These are phyloP conservation scores for Trachemys scripta DNA, from an alignment of 2,113 vertebrate genomes.

Conservation along the genomic window DNA sequence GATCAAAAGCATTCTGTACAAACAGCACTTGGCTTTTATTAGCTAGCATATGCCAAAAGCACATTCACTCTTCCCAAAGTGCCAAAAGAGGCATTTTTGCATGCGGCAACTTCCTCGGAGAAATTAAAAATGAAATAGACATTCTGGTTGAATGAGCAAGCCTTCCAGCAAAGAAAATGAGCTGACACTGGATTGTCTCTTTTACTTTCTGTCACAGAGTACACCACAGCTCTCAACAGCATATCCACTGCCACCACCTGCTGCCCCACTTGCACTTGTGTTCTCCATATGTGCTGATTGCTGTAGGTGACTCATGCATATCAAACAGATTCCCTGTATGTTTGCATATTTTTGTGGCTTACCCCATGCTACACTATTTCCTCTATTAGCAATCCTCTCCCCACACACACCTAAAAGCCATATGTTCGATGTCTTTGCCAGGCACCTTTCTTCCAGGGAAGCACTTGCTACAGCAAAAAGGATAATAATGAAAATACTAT, in stretches of 20 bases:
- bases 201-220: not conserved
- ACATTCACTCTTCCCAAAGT: slow-evolving; percentile 27
- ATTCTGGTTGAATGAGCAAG: not conserved
- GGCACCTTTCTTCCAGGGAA: slow-evolving; percentile 43
- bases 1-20: not conserved
- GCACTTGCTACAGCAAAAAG: slow-evolving; percentile 18
- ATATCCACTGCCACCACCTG: slow-evolving; percentile 33
- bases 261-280: not conserved
- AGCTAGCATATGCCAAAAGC: slow-evolving; percentile 44
- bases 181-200: slow-evolving; percentile 61
- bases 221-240: slow-evolving; percentile 1
- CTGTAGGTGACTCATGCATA: slow-evolving; percentile 25
- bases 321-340: not conserved
- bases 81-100: not conserved
- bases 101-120: slow-evolving; percentile 20
- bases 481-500: slow-evolving; percentile 30
- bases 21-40: not conserved
- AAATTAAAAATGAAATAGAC: not conserved
- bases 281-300: not conserved
- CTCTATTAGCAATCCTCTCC: slow-evolving; percentile 41
- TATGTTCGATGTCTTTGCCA: slow-evolving; percentile 51
- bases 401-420: slow-evolving; percentile 12
- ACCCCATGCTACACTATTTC: slow-evolving; percentile 50
- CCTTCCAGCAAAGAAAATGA: slow-evolving; percentile 24
- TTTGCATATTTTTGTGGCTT: slow-evolving; percentile 39